Evolutionary conservation across 1,140 invertebrate genomes (phyloP).

Genomic region (Eriocheir sinensis): DNA sequence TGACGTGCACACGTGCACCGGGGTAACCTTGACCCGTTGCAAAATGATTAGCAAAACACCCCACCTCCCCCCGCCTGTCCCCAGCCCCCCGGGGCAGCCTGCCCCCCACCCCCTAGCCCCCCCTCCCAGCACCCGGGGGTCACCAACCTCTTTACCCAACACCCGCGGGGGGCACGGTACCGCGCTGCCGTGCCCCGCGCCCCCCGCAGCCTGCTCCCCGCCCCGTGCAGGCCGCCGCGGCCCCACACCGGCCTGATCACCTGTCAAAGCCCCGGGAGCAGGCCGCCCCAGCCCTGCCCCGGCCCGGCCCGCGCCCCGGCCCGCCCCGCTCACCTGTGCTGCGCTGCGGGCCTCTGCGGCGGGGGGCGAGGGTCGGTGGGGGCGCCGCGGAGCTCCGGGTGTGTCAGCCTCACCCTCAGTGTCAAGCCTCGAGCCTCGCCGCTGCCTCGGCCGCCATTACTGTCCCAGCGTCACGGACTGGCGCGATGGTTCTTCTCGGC

Average conservation of each 20-base stretch:
- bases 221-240: not conserved
- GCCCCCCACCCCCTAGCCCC: not conserved
- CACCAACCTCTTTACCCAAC: too few relatives aligned
- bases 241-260: not conserved
- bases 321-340: conserved; percentile 31
- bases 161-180: too few relatives aligned
- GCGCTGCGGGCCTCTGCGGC: conserved; percentile 7
- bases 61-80: not conserved
- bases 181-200: too few relatives aligned
- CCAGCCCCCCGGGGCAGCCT: not conserved
- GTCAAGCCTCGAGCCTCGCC: not conserved
- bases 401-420: not conserved
- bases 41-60: not conserved
- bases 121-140: too few relatives aligned
- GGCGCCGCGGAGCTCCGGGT: not conserved
- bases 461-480: conserved; percentile 47
- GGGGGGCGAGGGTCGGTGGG: not conserved
- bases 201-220: too few relatives aligned
- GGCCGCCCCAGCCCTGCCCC: not conserved
- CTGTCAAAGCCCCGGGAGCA: not conserved
- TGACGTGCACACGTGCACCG: too few relatives aligned
- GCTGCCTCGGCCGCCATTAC: conserved; percentile 58
- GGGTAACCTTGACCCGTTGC: too few relatives aligned
- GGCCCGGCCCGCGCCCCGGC: not conserved
- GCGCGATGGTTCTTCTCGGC: conserved; percentile 28